These are phyloP conservation scores for Potamarius usumacintae DNA, from an alignment of 2,113 vertebrate species.

Conservation along the genomic window DNA sequence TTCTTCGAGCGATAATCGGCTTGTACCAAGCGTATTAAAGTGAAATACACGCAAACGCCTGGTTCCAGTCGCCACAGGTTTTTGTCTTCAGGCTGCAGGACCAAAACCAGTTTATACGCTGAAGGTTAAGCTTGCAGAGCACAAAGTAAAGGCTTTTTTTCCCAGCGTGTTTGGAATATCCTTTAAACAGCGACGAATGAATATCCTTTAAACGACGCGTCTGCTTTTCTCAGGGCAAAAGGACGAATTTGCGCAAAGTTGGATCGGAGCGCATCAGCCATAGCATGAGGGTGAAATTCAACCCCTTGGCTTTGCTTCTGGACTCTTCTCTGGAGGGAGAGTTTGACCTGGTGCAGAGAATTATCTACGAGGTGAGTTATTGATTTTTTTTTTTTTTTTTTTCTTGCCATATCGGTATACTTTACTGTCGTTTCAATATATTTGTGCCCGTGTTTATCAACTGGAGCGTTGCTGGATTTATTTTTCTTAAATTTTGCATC, in stretches of 20 bases:
- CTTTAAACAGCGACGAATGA: too few species aligned
- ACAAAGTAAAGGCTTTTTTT: background rate
- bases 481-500: background rate
- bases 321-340: slow-evolving; percentile 98
- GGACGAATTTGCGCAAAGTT: slow-evolving; percentile 90
- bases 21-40: slow-evolving; percentile 57
- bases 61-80: slow-evolving; percentile 19
- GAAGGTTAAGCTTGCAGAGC: background rate
- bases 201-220: background rate
- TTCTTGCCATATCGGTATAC: background rate
- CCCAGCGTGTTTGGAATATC: too few species aligned
- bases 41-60: slow-evolving; percentile 43
- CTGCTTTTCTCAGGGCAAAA: slow-evolving; percentile 81
- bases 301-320: slow-evolving; percentile 90
- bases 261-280: slow-evolving; percentile 91
- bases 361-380: slow-evolving; percentile 89
- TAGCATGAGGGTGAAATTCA: slow-evolving; percentile 94
- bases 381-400: too few species aligned
- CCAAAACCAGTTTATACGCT: background rate
- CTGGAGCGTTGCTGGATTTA: background rate
- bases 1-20: slow-evolving; percentile 56
- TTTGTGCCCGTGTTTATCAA: background rate
- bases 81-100: background rate
- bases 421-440: background rate
- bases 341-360: slow-evolving; percentile 95